Percentiles rank a stretch among this genome's conserved stretches.
Evolutionary conservation across 2,888 invertebrate species (phyloP).

Genomic region (Drosophila borborema): DNA sequence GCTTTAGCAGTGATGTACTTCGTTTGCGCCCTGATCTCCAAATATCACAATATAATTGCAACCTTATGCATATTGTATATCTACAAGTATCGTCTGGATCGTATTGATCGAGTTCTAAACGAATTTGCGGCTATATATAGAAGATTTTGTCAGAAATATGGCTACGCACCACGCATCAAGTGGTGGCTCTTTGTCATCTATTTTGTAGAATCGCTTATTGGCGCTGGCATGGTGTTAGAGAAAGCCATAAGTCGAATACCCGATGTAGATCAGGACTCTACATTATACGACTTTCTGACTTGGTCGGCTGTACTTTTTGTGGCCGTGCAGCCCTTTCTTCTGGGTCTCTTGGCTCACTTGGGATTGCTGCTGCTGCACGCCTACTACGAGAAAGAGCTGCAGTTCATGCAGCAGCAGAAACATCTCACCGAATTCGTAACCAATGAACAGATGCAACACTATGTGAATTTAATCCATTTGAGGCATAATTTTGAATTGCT

Average conservation of each 20-base stretch:
- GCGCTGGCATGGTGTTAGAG: not conserved
- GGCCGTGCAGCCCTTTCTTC: slow-evolving; percentile 47
- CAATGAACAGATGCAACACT: slow-evolving; percentile 26
- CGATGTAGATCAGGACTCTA: fast-evolving
- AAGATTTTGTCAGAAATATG: slow-evolving; percentile 3
- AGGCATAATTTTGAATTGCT: slow-evolving; percentile 39
- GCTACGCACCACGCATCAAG: slow-evolving; percentile 37
- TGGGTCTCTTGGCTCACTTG: slow-evolving; percentile 26
- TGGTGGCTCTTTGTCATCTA: slow-evolving; percentile 34
- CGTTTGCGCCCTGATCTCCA: fast-evolving
- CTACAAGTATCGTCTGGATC: slow-evolving; percentile 17
- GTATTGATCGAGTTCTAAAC: slow-evolving; percentile 36
- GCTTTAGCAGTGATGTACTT: slow-evolving; percentile 28
- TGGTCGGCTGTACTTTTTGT: slow-evolving; percentile 23
- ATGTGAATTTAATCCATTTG: slow-evolving; percentile 41
- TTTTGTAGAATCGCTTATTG: not conserved
- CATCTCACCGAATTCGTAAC: not conserved
- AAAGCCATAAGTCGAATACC: not conserved
- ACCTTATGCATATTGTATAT: slow-evolving; percentile 5
- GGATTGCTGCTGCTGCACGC: slow-evolving; percentile 40
- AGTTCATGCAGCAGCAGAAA: not conserved
- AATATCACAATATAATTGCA: slow-evolving; percentile 23
- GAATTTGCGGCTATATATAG: slow-evolving; percentile 30
- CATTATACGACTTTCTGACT: fast-evolving
- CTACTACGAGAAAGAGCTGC: slow-evolving; percentile 30